Evolutionary conservation across 2,888 invertebrate genomes (phyloP).

Genomic region (Seladonia tumulorum): DNA sequence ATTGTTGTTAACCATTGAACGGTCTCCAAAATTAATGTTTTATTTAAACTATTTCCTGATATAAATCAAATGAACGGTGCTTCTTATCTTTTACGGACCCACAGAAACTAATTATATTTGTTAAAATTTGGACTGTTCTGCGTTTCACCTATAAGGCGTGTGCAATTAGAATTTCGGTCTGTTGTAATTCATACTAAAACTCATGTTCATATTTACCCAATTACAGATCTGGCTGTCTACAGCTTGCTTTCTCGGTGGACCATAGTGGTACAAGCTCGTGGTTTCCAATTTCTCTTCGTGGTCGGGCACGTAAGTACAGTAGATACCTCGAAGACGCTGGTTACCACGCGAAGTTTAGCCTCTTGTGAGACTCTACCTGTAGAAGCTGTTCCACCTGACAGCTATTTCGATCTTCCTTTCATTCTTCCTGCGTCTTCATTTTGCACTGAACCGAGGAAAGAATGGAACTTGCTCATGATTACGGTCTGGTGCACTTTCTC

Average conservation of each 20-base stretch:
- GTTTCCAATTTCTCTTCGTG: conserved; percentile 48
- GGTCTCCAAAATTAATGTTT: too few species aligned
- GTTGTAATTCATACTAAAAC: neutral
- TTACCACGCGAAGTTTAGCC: conserved; percentile 35
- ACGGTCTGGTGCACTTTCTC: conserved; percentile 10
- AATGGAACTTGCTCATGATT: conserved; percentile 15
- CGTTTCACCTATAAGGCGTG: neutral
- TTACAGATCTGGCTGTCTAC: conserved; percentile 1
- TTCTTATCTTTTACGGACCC: too few species aligned
- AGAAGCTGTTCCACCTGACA: neutral
- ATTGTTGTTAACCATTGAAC: too few species aligned
- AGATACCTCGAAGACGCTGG: conserved; percentile 24
- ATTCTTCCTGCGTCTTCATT: conserved; percentile 18
- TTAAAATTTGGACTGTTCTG: neutral
- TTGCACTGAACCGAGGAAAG: conserved; percentile 16
- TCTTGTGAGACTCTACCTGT: neutral
- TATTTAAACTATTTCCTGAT: too few species aligned
- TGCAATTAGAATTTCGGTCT: neutral
- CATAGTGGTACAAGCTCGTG: conserved; percentile 23
- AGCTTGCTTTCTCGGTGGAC: neutral
- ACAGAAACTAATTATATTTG: neutral
- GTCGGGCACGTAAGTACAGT: conserved; percentile 36
- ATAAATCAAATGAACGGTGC: too few species aligned
- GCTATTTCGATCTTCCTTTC: conserved; percentile 3
- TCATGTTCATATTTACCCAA: neutral